A percentile compares a stretch with the other conserved stretches of the same genome.
These are phyloP conservation scores for Tautogolabrus adspersus DNA, from an alignment of 2,113 vertebrate genomes.

Conservation along the genomic window DNA sequence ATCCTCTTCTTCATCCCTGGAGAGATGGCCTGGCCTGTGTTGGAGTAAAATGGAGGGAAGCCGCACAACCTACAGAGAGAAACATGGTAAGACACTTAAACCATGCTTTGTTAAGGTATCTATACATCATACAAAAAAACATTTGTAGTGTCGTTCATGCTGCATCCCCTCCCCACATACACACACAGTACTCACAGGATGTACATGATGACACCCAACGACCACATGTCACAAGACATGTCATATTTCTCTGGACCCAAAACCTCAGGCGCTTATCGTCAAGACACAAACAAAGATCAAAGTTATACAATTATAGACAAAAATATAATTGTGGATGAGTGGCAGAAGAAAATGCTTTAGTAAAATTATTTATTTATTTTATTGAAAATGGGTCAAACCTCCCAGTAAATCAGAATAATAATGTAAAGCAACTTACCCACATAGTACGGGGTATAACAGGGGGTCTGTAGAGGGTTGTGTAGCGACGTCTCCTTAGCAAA, in stretches of 20 bases:
- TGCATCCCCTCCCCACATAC: neutral
- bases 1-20: constrained; percentile 99
- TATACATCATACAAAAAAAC: neutral
- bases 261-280: constrained; percentile 92
- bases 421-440: constrained; percentile 88
- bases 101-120: neutral
- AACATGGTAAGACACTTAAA: neutral
- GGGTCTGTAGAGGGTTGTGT: constrained; percentile 95
- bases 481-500: constrained; percentile 97
- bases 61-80: constrained; percentile 89
- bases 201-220: constrained; percentile 98
- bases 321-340: neutral
- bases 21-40: constrained; percentile 98
- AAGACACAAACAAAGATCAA: constrained; percentile 28
- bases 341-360: neutral
- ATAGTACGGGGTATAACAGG: constrained; percentile 98
- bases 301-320: neutral
- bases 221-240: constrained; percentile 99
- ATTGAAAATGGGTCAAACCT: neutral
- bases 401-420: neutral
- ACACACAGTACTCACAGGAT: constrained; percentile 93
- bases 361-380: too few species aligned
- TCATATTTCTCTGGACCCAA: constrained; percentile 98
- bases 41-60: constrained; percentile 98
- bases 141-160: neutral